Percentiles rank a stretch among this genome's conserved stretches.
phyloP scores from a whole-genome alignment of 1,140 invertebrate genomes.

The Zeugodacus cucurbitae region DNA sequence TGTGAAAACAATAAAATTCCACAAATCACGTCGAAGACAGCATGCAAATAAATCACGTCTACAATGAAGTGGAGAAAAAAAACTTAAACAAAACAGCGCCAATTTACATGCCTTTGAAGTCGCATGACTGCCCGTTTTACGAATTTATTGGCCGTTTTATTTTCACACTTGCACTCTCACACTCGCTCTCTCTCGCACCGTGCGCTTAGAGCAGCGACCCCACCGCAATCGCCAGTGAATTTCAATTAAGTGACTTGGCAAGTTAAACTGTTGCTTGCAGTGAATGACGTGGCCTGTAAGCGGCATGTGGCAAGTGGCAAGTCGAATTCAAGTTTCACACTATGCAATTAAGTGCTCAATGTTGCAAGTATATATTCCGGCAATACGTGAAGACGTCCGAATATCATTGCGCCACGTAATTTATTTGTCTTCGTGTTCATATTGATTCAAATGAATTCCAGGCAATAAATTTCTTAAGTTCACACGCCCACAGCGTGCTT shows the following conservation, averaged over 20 bases:
- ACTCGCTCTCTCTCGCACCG: not conserved
- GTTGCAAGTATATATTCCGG: not conserved
- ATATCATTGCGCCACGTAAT: not conserved
- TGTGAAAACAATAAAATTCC: not conserved
- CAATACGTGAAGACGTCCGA: not conserved
- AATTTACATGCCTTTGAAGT: constrained; percentile 1
- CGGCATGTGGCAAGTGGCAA: not conserved
- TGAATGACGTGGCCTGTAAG: not conserved
- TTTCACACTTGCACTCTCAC: not conserved
- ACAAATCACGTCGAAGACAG: not conserved
- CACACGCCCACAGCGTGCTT: not conserved
- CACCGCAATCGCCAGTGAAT: not conserved
- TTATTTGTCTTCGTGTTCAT: not conserved
- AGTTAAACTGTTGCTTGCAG: not conserved
- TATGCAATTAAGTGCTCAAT: not conserved
- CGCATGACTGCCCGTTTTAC: not conserved
- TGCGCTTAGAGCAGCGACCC: not conserved
- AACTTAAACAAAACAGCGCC: not conserved
- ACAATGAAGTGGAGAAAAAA: not conserved
- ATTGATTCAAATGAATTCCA: not conserved
- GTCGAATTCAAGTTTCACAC: not conserved
- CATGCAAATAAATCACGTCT: not conserved
- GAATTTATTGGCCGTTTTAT: not conserved
- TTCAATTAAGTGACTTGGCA: constrained; percentile 22
- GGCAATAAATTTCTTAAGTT: not conserved